phyloP scores from a whole-genome alignment of 2,888 invertebrate species.

The Leptopilina syphax region DNA sequence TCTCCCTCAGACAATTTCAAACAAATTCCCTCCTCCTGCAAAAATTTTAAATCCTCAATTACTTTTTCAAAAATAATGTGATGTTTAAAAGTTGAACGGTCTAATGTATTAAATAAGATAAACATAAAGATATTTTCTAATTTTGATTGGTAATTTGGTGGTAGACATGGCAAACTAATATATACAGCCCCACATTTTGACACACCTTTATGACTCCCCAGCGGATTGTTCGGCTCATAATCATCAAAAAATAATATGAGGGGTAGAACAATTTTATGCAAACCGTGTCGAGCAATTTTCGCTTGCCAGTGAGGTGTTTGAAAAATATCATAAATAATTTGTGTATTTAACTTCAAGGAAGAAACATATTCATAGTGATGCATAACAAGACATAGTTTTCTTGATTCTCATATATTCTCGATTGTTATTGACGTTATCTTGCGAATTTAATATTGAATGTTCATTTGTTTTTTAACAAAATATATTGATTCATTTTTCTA shows the following conservation, averaged over 20 bases:
- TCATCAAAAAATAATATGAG: slow-evolving; percentile 57
- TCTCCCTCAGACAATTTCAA: slow-evolving; percentile 21
- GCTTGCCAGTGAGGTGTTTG: slow-evolving; percentile 48
- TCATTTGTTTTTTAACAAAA: too few species aligned
- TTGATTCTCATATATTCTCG: too few species aligned
- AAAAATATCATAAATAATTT: slow-evolving; percentile 47
- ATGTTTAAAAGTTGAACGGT: slow-evolving; percentile 51
- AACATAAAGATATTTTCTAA: slow-evolving; percentile 51
- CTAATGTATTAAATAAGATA: slow-evolving; percentile 53
- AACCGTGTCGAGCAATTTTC: slow-evolving; percentile 36
- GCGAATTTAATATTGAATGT: too few species aligned
- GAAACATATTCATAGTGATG: slow-evolving; percentile 36
- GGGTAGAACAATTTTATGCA: slow-evolving; percentile 53
- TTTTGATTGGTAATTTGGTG: slow-evolving; percentile 46
- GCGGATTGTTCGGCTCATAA: slow-evolving; percentile 56
- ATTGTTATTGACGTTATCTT: too few species aligned
- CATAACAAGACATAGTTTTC: too few species aligned
- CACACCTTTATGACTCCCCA: slow-evolving; percentile 53
- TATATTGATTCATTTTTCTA: too few species aligned
- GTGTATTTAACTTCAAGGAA: slow-evolving; percentile 14
- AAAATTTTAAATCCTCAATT: slow-evolving; percentile 52
- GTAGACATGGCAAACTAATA: slow-evolving; percentile 47
- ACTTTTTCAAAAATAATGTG: slow-evolving; percentile 52
- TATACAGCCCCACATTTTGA: slow-evolving; percentile 55
- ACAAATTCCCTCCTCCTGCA: slow-evolving; percentile 49